Evolutionary conservation across 2,888 invertebrate genomes (phyloP), one percentile per base, ranked within the genome.

Genomic region (Fabriciana adippe): DNA sequence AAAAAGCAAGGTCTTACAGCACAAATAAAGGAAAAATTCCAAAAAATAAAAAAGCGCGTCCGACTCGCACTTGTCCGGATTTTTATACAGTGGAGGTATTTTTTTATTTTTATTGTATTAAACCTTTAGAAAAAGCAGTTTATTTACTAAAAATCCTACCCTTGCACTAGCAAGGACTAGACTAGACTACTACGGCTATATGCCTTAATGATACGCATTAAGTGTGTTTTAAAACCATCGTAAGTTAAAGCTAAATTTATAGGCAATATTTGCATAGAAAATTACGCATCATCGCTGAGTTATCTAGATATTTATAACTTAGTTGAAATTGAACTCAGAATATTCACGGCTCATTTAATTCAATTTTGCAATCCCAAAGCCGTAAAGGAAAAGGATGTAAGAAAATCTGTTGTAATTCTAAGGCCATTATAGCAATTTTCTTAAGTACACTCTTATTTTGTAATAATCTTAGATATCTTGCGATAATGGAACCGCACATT

Each of bases 371-470:
- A 61, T 61, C 18, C 53, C 51, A 51, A 31, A 51, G 16, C 15
- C 6, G 21, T 21, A 48, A 54, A 59, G 45, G 64, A 18, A 59
- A 67, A 60, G 11, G 26, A 14, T 35, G 31, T 60, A 31, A 64
- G 59, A 47, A 53, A 64, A 64, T 59, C 35, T 31, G 18, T 55
- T 11, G 35, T 53, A 64, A 54, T 59, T 50, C 5, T 48, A 45
- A 45, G 59, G 62, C n/a, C 41, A 48, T 68, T 50, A 53, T 21
- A 59, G 57, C 15, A 47, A 63, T 59, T 66, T 51, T 51, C 62
- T 68, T 21, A 45, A 53, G n/a, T 35, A 45, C 16, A 21, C 53
- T 57, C 55, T 63, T 66, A 70, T 66, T 68, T 68, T 61, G 50
- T 51, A 35, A 48, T 51, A 21, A 53, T 61, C 61, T 61, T 41